phyloP scores from a whole-genome alignment of 64 coral and sea anemone species.

The Anthopleura sola region DNA sequence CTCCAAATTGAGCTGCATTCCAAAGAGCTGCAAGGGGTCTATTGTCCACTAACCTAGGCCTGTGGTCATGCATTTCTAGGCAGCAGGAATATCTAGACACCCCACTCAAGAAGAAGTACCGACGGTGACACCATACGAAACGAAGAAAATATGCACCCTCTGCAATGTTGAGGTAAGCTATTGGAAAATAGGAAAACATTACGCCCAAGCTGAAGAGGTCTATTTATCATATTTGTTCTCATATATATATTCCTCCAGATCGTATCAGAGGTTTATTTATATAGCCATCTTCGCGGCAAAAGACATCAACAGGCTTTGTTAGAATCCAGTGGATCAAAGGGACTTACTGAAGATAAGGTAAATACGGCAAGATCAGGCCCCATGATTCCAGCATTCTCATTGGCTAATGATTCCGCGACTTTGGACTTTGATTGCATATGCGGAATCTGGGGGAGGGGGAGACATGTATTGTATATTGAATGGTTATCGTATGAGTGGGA shows the following conservation, averaged over 20 bases:
- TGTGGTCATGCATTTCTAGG: slow-evolving; percentile 21
- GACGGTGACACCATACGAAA: slow-evolving; percentile 93
- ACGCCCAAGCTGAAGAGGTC: too few relatives aligned
- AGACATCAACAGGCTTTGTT: slow-evolving; percentile 76
- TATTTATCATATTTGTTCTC: too few relatives aligned
- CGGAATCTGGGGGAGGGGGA: too few relatives aligned
- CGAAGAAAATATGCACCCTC: slow-evolving; percentile 87
- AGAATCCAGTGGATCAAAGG: slow-evolving; percentile 60
- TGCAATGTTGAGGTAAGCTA: slow-evolving; percentile 84
- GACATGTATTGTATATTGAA: too few relatives aligned
- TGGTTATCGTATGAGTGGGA: too few relatives aligned
- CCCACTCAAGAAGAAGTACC: slow-evolving; percentile 94
- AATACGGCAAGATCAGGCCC: neutral
- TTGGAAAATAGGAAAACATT: neutral
- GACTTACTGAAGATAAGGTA: slow-evolving; percentile 50
- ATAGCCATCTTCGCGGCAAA: slow-evolving; percentile 93
- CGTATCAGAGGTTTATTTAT: slow-evolving; percentile 95
- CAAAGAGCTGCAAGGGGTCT: too few relatives aligned
- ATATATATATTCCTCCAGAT: slow-evolving; percentile 48
- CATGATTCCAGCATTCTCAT: too few relatives aligned
- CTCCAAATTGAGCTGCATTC: too few relatives aligned
- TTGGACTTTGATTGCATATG: too few relatives aligned
- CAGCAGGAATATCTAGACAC: slow-evolving; percentile 91
- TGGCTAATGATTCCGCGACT: too few relatives aligned
- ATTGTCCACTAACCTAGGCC: too few relatives aligned